Base-by-base conservation (phyloP, 2,113 vertebrate species). In the Myotis brandtii region DNA sequence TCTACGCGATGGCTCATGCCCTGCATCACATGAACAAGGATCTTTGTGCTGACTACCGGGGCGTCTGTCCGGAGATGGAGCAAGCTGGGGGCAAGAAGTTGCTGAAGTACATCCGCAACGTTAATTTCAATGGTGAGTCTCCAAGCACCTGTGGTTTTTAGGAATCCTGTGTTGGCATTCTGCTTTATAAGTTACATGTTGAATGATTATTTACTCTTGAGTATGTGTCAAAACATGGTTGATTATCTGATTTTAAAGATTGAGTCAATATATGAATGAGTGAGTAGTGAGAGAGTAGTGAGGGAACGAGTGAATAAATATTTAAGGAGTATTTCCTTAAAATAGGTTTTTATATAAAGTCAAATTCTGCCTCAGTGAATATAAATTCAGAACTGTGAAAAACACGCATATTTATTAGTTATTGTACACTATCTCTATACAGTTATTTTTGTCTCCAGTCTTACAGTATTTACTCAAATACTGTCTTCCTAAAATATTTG, bases 11-110 rank as follows among this genome's bases (percentile, higher is more conserved):
- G 99, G 99, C 99, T 1, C 99, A 99, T 0, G 99, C 99, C 0
- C 99, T 99, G 14, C 99, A 99, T 98, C 99, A 99, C 96, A 99
- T 99, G 99, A 99, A 99, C 98, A 98, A 99, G 64, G 99, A 99
- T 46, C 98, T 99, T 32, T 99, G 99, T 66, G 99, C 99, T 0
- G 99, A 99, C 46, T 98, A 97, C 92, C 98, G 99, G 0, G 99
- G 99, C 0, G 97, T 99, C 92, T 99, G 99, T 85, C 98, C 99
- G 0, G 99, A 99, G 17, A 99, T 99, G 99, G 99, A 99, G 81
- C 98, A 98, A 0, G 99, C 99, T 0, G 99, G 99, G 1, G 99
- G 99, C 69, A 99, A 99, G 97, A 99, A 99, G 75, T 97, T 99
- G 70, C 98, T 99, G 75, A 99, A 99, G 97, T 99, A 99, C 97